A percentile compares a stretch with the other conserved stretches of the same genome.
Conservation (phyloP, 2,888 invertebrate species). For the Epirrita christyi region DNA sequence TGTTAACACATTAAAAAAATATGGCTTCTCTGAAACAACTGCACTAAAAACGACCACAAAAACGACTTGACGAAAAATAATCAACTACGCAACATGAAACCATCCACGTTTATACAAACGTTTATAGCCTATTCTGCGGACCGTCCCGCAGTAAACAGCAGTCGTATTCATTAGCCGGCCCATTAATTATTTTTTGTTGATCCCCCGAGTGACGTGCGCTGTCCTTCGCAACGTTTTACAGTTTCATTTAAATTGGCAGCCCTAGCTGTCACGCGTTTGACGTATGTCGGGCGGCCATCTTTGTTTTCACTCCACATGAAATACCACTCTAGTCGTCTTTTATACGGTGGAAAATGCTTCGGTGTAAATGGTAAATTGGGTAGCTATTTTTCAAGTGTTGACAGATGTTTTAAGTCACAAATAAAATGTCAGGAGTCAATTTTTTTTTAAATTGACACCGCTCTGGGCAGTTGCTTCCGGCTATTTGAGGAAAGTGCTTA, state of each 20-base stretch:
- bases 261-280: constrained; percentile 50
- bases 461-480: constrained; percentile 29
- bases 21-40: constrained; percentile 23
- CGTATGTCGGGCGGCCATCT: constrained; percentile 42
- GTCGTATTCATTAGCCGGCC: constrained; percentile 73
- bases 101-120: constrained; percentile 32
- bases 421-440: no score
- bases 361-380: constrained; percentile 22
- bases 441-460: constrained; percentile 37
- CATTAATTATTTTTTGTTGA: constrained; percentile 82
- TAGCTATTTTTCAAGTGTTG: constrained; percentile 45
- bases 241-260: constrained; percentile 71
- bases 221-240: constrained; percentile 58
- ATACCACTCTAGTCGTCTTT: constrained; percentile 7
- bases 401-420: constrained; percentile 48
- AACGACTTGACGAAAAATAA: constrained; percentile 28
- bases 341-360: constrained; percentile 20
- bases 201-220: constrained; percentile 60
- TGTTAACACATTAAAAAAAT: neutral
- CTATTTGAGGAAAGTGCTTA: constrained; percentile 18
- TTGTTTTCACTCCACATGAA: constrained; percentile 26
- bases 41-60: constrained; percentile 33
- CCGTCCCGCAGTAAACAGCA: constrained; percentile 54
- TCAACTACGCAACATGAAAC: constrained; percentile 32
- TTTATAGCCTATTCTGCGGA: constrained; percentile 35